A percentile compares a stretch with the other conserved stretches of the same genome.
phyloP scores from a whole-genome alignment of 2,888 invertebrate species.

The Clanis bilineata region DNA sequence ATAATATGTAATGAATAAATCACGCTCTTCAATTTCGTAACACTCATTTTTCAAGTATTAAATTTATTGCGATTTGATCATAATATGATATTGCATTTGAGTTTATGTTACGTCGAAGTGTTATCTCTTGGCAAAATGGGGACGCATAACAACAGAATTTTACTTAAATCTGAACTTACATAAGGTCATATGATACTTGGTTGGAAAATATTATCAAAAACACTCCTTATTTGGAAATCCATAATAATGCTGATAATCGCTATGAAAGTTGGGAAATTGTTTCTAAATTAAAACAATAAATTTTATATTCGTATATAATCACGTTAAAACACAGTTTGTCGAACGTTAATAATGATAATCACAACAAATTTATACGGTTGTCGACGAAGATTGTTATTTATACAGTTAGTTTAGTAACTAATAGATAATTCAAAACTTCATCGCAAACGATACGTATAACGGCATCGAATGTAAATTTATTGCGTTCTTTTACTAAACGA shows the following conservation, averaged over 20 bases:
- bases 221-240: neutral
- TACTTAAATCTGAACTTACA: too few species aligned
- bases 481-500: conserved; percentile 65
- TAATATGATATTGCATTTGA: too few species aligned
- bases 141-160: too few species aligned
- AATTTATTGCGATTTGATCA: too few species aligned
- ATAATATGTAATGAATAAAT: too few species aligned
- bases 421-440: conserved; percentile 54
- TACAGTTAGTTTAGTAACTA: conserved; percentile 43
- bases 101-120: too few species aligned
- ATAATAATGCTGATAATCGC: neutral
- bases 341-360: neutral
- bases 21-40: too few species aligned
- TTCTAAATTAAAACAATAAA: neutral
- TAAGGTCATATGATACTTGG: too few species aligned
- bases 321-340: neutral
- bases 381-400: conserved; percentile 18
- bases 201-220: neutral
- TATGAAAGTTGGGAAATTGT: neutral
- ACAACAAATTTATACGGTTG: conserved; percentile 6
- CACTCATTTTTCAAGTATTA: too few species aligned
- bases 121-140: too few species aligned
- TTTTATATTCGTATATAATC: neutral
- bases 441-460: conserved; percentile 58
- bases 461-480: conserved; percentile 69